These are phyloP conservation scores for Calcarius lapponicus DNA, from an alignment of 2,797 vertebrate species.

Conservation along the genomic window DNA sequence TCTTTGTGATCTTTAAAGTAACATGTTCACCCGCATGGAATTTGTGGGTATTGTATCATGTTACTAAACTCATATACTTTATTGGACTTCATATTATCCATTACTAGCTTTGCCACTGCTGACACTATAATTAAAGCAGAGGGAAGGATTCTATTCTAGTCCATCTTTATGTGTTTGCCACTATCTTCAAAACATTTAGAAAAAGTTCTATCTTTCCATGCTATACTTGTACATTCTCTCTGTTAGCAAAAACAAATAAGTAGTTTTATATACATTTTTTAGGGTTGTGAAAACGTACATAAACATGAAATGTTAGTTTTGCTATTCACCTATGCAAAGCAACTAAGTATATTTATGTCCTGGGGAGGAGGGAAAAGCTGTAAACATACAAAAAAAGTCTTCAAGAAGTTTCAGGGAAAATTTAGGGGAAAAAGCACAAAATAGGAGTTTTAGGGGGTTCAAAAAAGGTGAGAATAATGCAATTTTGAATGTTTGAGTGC, in stretches of 20 bases:
- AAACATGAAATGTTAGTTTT: neutral
- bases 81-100: neutral
- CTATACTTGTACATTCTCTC: neutral
- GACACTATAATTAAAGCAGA: neutral
- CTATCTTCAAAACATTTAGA: neutral
- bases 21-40: neutral
- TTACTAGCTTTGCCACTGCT: neutral
- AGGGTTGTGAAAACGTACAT: neutral
- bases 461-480: neutral
- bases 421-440: neutral
- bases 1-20: constrained; percentile 46
- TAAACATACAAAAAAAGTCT: neutral
- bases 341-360: neutral
- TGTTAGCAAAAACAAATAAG: neutral
- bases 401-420: neutral
- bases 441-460: fast-evolving
- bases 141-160: neutral
- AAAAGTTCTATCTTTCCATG: neutral
- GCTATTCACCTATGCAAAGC: neutral
- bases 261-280: neutral
- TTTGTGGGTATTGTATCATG: constrained; percentile 11
- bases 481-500: neutral
- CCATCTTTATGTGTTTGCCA: neutral
- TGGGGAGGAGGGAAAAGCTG: neutral
- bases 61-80: constrained; percentile 29